Percentiles rank a stretch among this genome's conserved stretches.
Evolutionary conservation across 2,113 vertebrate species (phyloP).

Genomic region (Rhinichthys klamathensis): DNA sequence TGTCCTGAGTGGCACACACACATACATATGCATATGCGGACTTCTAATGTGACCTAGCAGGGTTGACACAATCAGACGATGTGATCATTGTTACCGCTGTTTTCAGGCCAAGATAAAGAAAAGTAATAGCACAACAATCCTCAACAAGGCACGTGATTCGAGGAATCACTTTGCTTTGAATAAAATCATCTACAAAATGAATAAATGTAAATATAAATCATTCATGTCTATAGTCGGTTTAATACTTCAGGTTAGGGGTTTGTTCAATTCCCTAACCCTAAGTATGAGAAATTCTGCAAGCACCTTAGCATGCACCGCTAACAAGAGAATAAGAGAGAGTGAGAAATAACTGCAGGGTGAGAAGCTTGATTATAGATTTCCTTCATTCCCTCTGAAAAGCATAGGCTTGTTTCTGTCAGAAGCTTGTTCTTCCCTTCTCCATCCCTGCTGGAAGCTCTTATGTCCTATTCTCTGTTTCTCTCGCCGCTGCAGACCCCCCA

Average conservation of each 20-base stretch:
- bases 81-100: conserved; percentile 9
- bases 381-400: conserved; percentile 19
- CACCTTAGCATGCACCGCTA: neutral
- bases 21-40: neutral
- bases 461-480: conserved; percentile 53
- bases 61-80: conserved; percentile 11
- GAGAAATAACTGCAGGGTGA: conserved; percentile 13
- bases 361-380: conserved; percentile 22
- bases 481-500: conserved; percentile 46
- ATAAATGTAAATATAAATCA: conserved; percentile 4
- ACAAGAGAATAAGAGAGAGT: conserved; percentile 12
- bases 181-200: neutral
- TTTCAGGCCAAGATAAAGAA: conserved; percentile 29
- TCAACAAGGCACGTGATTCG: neutral
- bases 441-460: conserved; percentile 8
- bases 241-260: neutral
- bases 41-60: neutral
- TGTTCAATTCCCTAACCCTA: neutral
- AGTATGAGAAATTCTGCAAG: neutral
- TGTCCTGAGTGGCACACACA: conserved; percentile 41
- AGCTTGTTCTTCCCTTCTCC: conserved; percentile 63
- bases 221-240: neutral
- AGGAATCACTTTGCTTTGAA: neutral
- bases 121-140: neutral
- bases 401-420: conserved; percentile 62